A percentile compares a stretch with the other conserved stretches of the same genome.
These are phyloP conservation scores for Drosophila borealis DNA, from an alignment of 2,888 invertebrate species.

Conservation along the genomic window DNA sequence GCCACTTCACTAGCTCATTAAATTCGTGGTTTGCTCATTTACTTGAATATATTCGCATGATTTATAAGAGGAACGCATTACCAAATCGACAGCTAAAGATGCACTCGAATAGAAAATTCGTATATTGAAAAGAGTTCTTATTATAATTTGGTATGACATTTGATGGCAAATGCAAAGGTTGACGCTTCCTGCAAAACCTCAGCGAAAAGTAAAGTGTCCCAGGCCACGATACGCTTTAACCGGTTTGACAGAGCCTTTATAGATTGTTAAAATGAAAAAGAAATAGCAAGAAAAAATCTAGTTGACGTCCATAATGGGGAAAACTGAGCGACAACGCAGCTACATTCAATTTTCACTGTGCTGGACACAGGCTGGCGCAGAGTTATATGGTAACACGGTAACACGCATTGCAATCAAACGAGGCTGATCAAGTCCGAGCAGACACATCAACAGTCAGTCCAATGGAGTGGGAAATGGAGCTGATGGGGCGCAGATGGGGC, in stretches of 20 bases:
- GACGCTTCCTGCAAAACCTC: constrained; percentile 4
- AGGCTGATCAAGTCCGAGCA: constrained; percentile 39
- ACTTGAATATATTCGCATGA: constrained; percentile 4
- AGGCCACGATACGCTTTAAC: constrained; percentile 8
- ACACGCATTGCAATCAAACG: constrained; percentile 61
- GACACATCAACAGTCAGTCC: constrained; percentile 27
- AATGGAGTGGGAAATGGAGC: background rate
- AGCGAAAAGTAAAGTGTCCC: background rate
- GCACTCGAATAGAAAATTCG: background rate
- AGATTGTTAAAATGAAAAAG: constrained; percentile 5
- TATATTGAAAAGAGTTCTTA: background rate
- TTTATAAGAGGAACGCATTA: background rate
- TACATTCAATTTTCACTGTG: constrained; percentile 65
- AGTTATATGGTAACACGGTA: constrained; percentile 64
- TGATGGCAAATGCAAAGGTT: background rate
- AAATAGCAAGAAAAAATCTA: constrained; percentile 63
- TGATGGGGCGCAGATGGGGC: background rate
- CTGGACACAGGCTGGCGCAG: constrained; percentile 1
- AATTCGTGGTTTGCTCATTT: background rate
- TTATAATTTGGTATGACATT: background rate
- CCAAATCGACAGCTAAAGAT: too few relatives aligned
- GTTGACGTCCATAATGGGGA: constrained; percentile 68
- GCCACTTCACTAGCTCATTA: background rate
- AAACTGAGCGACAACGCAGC: constrained; percentile 57
- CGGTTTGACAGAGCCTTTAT: constrained; percentile 20